These are phyloP conservation scores for Anas flavirostris DNA, from an alignment of 2,797 vertebrate genomes.

Conservation along the genomic window DNA sequence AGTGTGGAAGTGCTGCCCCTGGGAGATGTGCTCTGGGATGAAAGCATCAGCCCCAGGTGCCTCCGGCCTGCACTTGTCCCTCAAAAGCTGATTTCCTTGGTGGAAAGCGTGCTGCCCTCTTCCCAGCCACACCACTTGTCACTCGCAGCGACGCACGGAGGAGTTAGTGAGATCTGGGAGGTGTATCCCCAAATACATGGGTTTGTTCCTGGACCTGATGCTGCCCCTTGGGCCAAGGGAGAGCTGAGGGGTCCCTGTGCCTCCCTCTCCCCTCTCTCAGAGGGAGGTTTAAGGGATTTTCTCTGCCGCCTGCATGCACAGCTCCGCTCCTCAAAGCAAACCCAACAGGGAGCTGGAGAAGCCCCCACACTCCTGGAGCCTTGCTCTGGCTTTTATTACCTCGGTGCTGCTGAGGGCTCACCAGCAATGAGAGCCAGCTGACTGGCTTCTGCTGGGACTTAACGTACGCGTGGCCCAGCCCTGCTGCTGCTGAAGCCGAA, in stretches of 20 bases:
- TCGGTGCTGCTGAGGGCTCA: fast-evolving
- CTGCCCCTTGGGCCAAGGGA: background rate
- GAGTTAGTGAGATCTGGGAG: background rate
- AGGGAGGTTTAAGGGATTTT: background rate
- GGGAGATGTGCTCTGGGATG: background rate
- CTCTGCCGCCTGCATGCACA: background rate
- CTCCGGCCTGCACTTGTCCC: background rate
- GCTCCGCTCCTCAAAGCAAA: background rate
- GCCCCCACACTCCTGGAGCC: background rate
- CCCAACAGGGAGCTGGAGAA: background rate
- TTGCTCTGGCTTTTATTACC: background rate
- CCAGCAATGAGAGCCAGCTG: background rate
- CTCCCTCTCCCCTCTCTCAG: background rate
- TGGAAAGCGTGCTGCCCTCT: background rate
- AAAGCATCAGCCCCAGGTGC: background rate
- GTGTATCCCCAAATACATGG: background rate
- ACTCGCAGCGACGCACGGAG: background rate
- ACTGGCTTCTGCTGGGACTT: background rate
- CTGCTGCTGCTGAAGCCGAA: background rate
- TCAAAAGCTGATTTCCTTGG: background rate
- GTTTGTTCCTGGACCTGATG: background rate
- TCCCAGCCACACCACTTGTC: background rate
- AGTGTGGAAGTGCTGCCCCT: background rate
- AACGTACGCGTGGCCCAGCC: background rate
- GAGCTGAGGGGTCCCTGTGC: background rate